phyloP scores from a whole-genome alignment of 2,797 vertebrate species.

The Diplodus sargus region DNA sequence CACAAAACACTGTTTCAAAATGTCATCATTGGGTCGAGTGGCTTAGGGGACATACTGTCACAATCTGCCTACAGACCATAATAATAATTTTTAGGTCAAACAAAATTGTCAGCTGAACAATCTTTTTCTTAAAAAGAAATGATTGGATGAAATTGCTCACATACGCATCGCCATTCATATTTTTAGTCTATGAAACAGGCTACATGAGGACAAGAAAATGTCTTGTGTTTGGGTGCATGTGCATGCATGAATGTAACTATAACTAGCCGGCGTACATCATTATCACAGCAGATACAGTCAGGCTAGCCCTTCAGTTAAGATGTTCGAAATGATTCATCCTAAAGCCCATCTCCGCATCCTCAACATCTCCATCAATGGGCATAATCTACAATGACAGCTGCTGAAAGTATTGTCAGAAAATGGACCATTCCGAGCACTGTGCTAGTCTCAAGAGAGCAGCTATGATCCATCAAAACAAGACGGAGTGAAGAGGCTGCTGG shows the following conservation, averaged over 20 bases:
- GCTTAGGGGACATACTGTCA: background rate
- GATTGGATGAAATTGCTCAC: background rate
- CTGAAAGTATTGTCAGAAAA: constrained; percentile 64
- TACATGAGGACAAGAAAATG: constrained; percentile 23
- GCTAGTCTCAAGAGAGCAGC: constrained; percentile 39
- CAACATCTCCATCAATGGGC: constrained; percentile 55
- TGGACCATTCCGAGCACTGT: constrained; percentile 53
- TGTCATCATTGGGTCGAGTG: background rate
- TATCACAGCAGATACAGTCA: constrained; percentile 22
- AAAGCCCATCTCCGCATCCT: constrained; percentile 36
- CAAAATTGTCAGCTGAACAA: background rate
- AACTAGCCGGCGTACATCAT: constrained; percentile 22
- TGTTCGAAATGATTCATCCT: constrained; percentile 58
- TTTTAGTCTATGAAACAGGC: background rate
- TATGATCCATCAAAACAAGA: constrained; percentile 54
- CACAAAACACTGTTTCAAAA: background rate
- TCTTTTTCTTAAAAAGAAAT: background rate
- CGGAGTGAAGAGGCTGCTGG: constrained; percentile 32
- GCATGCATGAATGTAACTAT: constrained; percentile 6
- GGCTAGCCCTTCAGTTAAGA: constrained; percentile 45
- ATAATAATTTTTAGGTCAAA: background rate
- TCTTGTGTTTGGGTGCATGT: constrained; percentile 12
- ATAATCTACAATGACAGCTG: constrained; percentile 64
- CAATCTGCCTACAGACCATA: background rate
- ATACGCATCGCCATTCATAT: background rate